These are phyloP conservation scores for Hestina assimilis DNA, from an alignment of 1,140 invertebrate genomes.

Conservation along the genomic window DNA sequence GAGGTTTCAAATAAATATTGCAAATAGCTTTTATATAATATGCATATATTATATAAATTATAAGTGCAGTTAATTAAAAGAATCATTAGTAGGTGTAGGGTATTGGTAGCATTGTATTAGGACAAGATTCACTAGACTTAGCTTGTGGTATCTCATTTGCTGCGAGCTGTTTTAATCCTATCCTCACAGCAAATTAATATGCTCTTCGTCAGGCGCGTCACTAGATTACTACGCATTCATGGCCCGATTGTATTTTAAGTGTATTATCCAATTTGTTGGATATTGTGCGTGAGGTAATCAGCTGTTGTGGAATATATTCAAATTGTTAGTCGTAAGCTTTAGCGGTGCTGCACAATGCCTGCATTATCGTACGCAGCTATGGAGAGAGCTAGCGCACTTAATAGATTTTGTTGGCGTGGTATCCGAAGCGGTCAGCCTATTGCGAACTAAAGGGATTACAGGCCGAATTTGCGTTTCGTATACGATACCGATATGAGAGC, in stretches of 20 bases:
- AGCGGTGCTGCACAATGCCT: slow-evolving; percentile 50
- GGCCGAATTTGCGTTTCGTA: slow-evolving; percentile 61
- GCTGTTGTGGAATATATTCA: slow-evolving; percentile 50
- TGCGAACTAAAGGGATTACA: slow-evolving; percentile 71
- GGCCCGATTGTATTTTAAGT: slow-evolving; percentile 77
- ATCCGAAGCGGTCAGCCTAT: slow-evolving; percentile 59
- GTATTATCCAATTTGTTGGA: slow-evolving; percentile 77
- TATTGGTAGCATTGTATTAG: neutral
- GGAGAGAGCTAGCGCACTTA: slow-evolving; percentile 69
- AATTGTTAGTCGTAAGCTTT: slow-evolving; percentile 49
- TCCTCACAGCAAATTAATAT: slow-evolving; percentile 75
- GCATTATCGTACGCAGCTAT: slow-evolving; percentile 62
- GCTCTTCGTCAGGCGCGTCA: slow-evolving; percentile 73
- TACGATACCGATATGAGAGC: slow-evolving; percentile 44
- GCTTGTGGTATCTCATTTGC: slow-evolving; percentile 9
- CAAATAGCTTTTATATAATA: no score
- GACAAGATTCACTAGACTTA: neutral
- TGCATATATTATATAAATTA: no score
- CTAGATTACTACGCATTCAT: slow-evolving; percentile 73
- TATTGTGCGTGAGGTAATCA: slow-evolving; percentile 74
- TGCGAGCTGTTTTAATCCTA: slow-evolving; percentile 64
- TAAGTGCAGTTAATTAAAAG: no score
- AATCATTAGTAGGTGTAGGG: no score
- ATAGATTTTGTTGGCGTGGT: slow-evolving; percentile 71
- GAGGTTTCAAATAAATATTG: no score